Conservation (phyloP, 2,113 vertebrate species). For the Aspiorhynchus laticeps region DNA sequence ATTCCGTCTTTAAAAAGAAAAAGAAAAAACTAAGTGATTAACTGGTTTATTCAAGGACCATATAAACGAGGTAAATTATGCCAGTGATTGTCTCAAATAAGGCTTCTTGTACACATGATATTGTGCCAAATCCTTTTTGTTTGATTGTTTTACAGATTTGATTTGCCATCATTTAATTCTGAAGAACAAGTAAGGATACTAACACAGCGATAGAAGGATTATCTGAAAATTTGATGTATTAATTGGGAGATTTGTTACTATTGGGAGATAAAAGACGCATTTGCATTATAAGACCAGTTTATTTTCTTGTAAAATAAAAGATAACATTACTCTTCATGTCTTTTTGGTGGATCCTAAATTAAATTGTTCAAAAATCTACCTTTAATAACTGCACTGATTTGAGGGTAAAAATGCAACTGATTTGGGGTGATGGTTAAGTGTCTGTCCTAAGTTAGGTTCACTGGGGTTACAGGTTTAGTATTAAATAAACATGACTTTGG, state of each 20-base stretch:
- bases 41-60: conserved; percentile 42
- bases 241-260: not conserved
- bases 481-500: not conserved
- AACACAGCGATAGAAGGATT: not conserved
- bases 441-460: not conserved
- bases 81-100: conserved; percentile 15
- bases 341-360: not conserved
- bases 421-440: not conserved
- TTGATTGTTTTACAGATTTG: conserved; percentile 11
- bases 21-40: conserved; percentile 39
- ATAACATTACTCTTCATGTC: not conserved
- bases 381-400: not conserved
- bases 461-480: not conserved
- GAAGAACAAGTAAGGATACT: not conserved
- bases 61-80: conserved; percentile 39
- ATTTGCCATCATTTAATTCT: not conserved
- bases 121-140: not conserved
- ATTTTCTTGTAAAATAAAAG: not conserved
- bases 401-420: not conserved
- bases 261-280: not conserved
- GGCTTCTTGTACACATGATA: conserved; percentile 28
- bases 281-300: not conserved
- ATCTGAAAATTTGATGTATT: not conserved
- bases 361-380: not conserved
- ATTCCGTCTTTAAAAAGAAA: conserved; percentile 38